Conservation (phyloP, 2,113 vertebrate genomes). For the Cercopithecus mona region DNA sequence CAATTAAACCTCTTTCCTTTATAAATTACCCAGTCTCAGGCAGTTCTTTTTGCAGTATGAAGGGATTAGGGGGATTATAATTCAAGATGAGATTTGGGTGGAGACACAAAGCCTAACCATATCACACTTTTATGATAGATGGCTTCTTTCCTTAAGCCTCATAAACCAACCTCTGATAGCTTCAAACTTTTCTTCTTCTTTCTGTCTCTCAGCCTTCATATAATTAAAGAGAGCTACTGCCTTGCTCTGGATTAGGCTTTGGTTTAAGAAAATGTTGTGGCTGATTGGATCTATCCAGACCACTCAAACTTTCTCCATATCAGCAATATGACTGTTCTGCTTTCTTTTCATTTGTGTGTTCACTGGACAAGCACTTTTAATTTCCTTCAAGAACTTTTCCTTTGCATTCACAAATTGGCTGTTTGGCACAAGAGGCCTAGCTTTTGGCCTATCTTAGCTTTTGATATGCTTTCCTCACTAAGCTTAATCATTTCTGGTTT, state of each 20-base stretch:
- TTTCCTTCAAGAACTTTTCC: not conserved
- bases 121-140: not conserved
- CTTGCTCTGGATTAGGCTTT: not conserved
- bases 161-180: not conserved
- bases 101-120: no score
- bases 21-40: no score
- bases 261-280: not conserved
- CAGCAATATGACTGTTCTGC: not conserved
- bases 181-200: not conserved
- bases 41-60: no score
- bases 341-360: not conserved
- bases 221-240: not conserved
- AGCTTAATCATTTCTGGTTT: not conserved
- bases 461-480: not conserved
- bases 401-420: not conserved
- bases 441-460: not conserved
- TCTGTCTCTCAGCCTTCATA: not conserved
- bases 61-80: no score
- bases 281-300: not conserved
- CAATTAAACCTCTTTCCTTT: no score
- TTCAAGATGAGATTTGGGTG: no score
- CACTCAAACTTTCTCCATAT: not conserved
- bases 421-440: not conserved
- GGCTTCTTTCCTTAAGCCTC: not conserved
- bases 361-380: not conserved